Conservation (phyloP, 2,888 invertebrate species). For the Drosophila kambysellisi region DNA sequence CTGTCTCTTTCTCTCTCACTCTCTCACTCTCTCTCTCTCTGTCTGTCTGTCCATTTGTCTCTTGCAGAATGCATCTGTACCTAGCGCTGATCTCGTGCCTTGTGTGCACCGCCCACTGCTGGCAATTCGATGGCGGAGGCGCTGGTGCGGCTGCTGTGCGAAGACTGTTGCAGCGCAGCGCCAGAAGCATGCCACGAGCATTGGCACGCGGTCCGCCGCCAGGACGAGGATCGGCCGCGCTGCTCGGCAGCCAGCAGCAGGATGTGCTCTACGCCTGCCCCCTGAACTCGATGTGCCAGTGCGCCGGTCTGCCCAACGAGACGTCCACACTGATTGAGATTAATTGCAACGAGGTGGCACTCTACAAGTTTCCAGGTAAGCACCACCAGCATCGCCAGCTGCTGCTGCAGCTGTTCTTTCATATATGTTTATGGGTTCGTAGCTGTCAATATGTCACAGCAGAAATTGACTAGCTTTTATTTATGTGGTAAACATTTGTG, state of each 20-base stretch:
- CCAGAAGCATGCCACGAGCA: conserved; percentile 60
- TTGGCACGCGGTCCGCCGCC: conserved; percentile 59
- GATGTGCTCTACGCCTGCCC: conserved; percentile 85
- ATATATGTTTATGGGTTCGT: conserved; percentile 9
- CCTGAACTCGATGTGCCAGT: conserved; percentile 85
- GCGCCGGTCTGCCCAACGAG: conserved; percentile 85
- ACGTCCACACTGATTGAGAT: conserved; percentile 85
- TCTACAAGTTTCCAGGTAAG: conserved; percentile 86
- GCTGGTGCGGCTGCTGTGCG: conserved; percentile 38
- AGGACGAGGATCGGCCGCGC: conserved; percentile 74
- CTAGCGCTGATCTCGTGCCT: conserved; percentile 84
- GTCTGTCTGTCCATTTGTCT: background rate
- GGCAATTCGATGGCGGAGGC: conserved; percentile 84
- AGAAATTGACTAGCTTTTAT: conserved; percentile 65
- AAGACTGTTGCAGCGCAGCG: conserved; percentile 47
- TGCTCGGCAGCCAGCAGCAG: conserved; percentile 84
- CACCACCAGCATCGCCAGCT: background rate
- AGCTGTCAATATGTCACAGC: conserved; percentile 60
- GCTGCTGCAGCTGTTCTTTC: background rate
- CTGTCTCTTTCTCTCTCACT: background rate
- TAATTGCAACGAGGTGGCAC: conserved; percentile 85
- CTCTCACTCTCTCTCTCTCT: background rate
- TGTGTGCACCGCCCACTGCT: conserved; percentile 82
- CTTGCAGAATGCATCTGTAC: conserved; percentile 71
- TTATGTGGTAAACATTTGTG: conserved; percentile 70